These are phyloP conservation scores for Nycteola revayana DNA, from an alignment of 2,888 invertebrate genomes.

Conservation along the genomic window DNA sequence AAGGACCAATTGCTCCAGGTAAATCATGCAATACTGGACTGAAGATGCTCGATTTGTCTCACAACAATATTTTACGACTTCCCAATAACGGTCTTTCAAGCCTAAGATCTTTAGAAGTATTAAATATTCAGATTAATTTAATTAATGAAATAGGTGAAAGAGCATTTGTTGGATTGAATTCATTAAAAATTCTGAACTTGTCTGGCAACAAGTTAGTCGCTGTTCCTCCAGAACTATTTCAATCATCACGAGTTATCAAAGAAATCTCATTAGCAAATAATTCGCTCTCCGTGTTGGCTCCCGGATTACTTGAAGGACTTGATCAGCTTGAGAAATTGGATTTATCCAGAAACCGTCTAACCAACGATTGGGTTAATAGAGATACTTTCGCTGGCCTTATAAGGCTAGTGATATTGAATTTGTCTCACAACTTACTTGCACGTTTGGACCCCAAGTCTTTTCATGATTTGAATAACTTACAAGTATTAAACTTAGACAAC, in stretches of 20 bases:
- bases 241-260: constrained; percentile 85
- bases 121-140: constrained; percentile 89
- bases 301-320: constrained; percentile 87
- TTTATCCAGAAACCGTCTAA: constrained; percentile 87
- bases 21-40: constrained; percentile 87
- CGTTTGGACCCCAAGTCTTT: constrained; percentile 88
- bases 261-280: constrained; percentile 90
- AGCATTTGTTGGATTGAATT: constrained; percentile 86
- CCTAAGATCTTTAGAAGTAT: constrained; percentile 85
- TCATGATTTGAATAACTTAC: constrained; percentile 87
- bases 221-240: constrained; percentile 90
- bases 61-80: constrained; percentile 86
- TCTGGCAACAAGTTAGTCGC: constrained; percentile 90
- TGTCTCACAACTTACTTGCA: constrained; percentile 86
- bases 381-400: constrained; percentile 89
- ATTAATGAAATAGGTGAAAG: constrained; percentile 88
- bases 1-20: constrained; percentile 85
- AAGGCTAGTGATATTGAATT: constrained; percentile 87
- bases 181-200: constrained; percentile 87
- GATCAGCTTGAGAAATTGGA: constrained; percentile 88
- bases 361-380: constrained; percentile 88
- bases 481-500: constrained; percentile 87
- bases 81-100: constrained; percentile 87
- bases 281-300: constrained; percentile 88
- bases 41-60: constrained; percentile 87